These are phyloP conservation scores for Venustaconcha ellipsiformis DNA, from an alignment of 1,140 invertebrate genomes.

Conservation along the genomic window DNA sequence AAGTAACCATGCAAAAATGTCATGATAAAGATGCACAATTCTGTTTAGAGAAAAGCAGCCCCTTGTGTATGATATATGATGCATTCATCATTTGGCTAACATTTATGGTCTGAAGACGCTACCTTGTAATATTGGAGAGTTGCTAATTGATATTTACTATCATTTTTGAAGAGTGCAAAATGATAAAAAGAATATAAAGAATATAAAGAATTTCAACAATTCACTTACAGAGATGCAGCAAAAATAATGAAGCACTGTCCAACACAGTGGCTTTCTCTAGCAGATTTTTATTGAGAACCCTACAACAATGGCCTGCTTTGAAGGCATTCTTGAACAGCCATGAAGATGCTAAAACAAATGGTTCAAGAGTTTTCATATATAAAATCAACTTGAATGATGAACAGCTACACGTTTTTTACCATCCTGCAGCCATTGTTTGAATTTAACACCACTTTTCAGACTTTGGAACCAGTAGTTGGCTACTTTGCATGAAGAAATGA, in stretches of 20 bases:
- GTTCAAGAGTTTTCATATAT: constrained; percentile 5
- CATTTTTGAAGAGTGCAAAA: constrained; percentile 26
- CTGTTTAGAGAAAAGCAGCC: no score
- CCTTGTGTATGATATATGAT: no score
- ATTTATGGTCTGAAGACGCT: no score
- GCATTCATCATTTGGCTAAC: no score
- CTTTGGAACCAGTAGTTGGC: no score
- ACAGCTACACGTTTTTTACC: no score
- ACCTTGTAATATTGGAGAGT: not conserved
- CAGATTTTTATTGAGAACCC: not conserved
- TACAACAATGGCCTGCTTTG: constrained; percentile 38
- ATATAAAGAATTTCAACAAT: constrained; percentile 27
- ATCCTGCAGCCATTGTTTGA: no score
- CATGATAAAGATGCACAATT: no score
- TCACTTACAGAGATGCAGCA: constrained; percentile 19
- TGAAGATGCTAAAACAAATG: constrained; percentile 24
- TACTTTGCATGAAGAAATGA: no score
- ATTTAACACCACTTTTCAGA: no score
- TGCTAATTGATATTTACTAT: constrained; percentile 16
- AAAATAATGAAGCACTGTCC: constrained; percentile 36
- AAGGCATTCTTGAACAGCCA: constrained; percentile 23
- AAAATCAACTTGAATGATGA: not conserved
- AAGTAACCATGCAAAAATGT: no score
- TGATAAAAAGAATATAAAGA: constrained; percentile 13
- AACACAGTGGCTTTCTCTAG: constrained; percentile 34